Evolutionary conservation across 1,140 invertebrate species (phyloP).

Genomic region (Tenebrio molitor): DNA sequence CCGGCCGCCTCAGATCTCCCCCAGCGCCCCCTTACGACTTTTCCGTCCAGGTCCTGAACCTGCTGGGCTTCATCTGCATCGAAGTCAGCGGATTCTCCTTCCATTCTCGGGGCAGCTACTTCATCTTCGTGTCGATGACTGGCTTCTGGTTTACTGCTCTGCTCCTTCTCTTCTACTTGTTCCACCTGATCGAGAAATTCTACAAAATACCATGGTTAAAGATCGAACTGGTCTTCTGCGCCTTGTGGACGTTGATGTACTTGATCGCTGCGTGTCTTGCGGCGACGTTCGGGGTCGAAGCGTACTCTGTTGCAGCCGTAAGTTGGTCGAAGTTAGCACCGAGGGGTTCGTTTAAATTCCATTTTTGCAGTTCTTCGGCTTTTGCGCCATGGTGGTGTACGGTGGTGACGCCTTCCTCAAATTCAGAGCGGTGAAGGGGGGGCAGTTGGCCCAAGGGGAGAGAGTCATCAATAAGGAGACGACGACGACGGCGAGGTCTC

Average conservation of each 20-base stretch:
- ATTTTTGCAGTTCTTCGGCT: conserved; percentile 82
- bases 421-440: conserved; percentile 74
- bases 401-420: conserved; percentile 84
- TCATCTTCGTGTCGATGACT: conserved; percentile 85
- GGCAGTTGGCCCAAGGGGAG: conserved; percentile 81
- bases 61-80: conserved; percentile 89
- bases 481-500: conserved; percentile 65
- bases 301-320: conserved; percentile 77
- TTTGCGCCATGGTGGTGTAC: conserved; percentile 81
- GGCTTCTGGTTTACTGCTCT: conserved; percentile 90
- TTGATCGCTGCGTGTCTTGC: conserved; percentile 78
- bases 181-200: conserved; percentile 89
- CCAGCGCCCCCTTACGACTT: neutral
- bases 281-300: conserved; percentile 70
- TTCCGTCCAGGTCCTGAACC: conserved; percentile 77
- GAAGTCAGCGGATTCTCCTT: conserved; percentile 71
- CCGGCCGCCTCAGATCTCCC: no score
- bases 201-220: conserved; percentile 90
- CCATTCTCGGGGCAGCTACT: conserved; percentile 75
- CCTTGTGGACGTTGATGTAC: conserved; percentile 79
- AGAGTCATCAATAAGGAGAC: conserved; percentile 75
- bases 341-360: conserved; percentile 5
- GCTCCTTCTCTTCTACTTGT: conserved; percentile 84
- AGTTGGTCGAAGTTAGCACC: no score
- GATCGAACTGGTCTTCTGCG: conserved; percentile 84